Evolutionary conservation across 2,113 vertebrate species (phyloP).

Genomic region (Accipiter virgatus): DNA sequence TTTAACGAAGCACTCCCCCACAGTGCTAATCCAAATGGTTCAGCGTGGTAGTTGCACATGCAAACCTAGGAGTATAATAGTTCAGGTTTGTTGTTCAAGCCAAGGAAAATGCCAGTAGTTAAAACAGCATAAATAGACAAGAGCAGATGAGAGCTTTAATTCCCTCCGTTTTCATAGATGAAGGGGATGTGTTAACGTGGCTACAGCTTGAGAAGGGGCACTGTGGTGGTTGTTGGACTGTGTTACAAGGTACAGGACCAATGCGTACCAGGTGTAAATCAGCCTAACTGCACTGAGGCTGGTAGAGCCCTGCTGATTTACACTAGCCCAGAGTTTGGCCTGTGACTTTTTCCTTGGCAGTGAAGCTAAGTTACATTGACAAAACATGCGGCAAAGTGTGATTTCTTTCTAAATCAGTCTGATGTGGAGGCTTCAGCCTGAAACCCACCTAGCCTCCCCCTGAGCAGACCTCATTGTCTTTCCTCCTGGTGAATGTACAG

Average conservation of each 20-base stretch:
- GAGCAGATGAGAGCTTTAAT: constrained; percentile 33
- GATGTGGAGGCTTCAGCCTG: constrained; percentile 2
- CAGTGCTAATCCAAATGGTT: neutral
- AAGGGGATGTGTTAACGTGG: neutral
- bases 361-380: neutral
- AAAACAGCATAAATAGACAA: constrained; percentile 41
- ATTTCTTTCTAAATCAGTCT: constrained; percentile 1
- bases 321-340: neutral
- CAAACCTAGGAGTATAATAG: constrained; percentile 29
- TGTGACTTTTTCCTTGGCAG: neutral
- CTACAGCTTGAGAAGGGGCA: neutral
- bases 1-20: constrained; percentile 27
- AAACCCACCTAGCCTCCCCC: constrained; percentile 40
- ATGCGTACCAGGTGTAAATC: neutral
- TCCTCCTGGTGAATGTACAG: constrained; percentile 62
- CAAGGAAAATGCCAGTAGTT: constrained; percentile 41
- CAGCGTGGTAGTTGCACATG: neutral
- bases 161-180: neutral
- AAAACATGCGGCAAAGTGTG: neutral
- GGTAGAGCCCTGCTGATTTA: constrained; percentile 4
- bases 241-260: fast-evolving
- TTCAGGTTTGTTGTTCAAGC: constrained; percentile 31
- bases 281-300: neutral
- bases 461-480: constrained; percentile 71
- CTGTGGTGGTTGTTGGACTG: neutral